Conservation (phyloP, 2,113 vertebrate genomes). For the Oncorhynchus keta region DNA sequence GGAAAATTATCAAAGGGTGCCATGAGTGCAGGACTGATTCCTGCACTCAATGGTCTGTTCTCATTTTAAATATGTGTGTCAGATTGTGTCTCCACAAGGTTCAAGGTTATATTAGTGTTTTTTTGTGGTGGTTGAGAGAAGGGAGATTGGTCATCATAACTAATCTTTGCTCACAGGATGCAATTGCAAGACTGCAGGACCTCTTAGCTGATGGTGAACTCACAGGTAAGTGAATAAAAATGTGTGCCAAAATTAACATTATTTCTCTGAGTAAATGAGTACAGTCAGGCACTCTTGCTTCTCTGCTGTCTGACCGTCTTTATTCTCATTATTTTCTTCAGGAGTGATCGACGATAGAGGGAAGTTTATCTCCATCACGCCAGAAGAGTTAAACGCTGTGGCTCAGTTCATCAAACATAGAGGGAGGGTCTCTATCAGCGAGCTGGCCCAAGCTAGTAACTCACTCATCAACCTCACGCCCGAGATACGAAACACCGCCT, state of each 20-base stretch:
- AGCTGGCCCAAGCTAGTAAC: constrained; percentile 91
- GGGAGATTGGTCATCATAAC: too few relatives aligned
- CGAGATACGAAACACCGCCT: constrained; percentile 54
- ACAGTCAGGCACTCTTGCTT: background rate
- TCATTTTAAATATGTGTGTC: background rate
- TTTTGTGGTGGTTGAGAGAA: background rate
- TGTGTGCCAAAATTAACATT: background rate
- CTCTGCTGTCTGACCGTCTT: background rate
- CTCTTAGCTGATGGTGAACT: constrained; percentile 87
- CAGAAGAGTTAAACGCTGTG: constrained; percentile 85
- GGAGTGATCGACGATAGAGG: constrained; percentile 97
- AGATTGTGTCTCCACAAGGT: background rate
- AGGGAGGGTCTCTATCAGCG: constrained; percentile 88
- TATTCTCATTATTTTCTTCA: constrained; percentile 43
- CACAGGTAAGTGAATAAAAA: constrained; percentile 78
- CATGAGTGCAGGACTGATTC: too few relatives aligned
- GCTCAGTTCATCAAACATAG: constrained; percentile 86
- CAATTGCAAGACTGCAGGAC: constrained; percentile 89
- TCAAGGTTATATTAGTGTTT: background rate
- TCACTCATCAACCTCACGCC: constrained; percentile 87
- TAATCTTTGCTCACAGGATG: constrained; percentile 73
- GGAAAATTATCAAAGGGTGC: too few relatives aligned
- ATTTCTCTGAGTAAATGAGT: background rate
- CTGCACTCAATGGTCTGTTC: too few relatives aligned
- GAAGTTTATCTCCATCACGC: constrained; percentile 97